These are phyloP conservation scores for Tridacna crocea DNA, from an alignment of 2,888 invertebrate genomes.

Conservation along the genomic window DNA sequence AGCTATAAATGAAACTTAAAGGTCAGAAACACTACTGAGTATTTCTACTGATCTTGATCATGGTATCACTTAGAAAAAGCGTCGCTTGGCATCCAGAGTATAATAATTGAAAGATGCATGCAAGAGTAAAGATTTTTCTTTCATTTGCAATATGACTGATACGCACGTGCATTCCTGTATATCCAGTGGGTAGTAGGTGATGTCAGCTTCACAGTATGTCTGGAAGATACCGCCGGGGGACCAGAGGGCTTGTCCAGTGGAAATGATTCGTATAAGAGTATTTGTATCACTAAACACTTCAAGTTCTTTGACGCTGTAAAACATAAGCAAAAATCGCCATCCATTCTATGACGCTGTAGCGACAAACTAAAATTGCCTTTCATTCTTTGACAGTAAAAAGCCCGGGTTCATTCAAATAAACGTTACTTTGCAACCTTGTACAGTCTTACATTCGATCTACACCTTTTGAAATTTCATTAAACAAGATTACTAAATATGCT, in stretches of 20 bases:
- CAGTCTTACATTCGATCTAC: too few species aligned
- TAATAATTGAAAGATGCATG: too few species aligned
- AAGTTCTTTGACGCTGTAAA: constrained; percentile 47
- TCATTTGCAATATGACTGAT: background rate
- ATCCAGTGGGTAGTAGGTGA: constrained; percentile 63
- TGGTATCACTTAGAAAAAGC: too few species aligned
- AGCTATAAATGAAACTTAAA: too few species aligned
- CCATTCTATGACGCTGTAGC: background rate
- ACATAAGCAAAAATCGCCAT: background rate
- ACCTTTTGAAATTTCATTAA: too few species aligned
- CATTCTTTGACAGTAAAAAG: background rate
- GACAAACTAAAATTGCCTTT: background rate
- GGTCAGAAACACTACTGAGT: too few species aligned
- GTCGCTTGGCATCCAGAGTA: too few species aligned
- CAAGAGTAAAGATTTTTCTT: too few species aligned
- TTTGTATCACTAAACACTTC: constrained; percentile 53
- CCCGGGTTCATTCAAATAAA: background rate
- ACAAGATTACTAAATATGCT: too few species aligned
- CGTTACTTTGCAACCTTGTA: too few species aligned
- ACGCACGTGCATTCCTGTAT: constrained; percentile 56
- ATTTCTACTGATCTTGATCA: too few species aligned
- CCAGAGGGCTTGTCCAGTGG: constrained; percentile 43
- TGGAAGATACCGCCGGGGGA: constrained; percentile 59
- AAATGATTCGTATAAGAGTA: constrained; percentile 43
- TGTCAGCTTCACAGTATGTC: constrained; percentile 55